Base-by-base conservation (phyloP, 2,888 invertebrate genomes). In the Amorpha juglandis region DNA sequence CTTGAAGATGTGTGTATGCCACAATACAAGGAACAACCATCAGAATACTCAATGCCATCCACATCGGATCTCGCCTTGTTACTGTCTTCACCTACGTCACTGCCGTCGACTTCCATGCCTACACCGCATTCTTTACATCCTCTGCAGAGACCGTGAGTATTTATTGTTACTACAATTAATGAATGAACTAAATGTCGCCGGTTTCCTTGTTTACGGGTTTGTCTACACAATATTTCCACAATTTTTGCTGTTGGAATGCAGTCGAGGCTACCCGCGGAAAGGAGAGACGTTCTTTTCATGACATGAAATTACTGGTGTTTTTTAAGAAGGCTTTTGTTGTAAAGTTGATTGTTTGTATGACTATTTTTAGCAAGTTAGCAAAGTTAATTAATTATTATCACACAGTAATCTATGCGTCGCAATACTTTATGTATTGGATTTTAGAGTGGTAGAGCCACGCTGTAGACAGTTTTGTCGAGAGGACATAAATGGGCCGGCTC, bases 151-250 rank as follows among this genome's bases (percentile, higher is more conserved):
- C 38, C 38, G 58, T 58, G 19, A 58, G 58, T 58, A 58, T 16
- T 16, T 16, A 16, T 42, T 58, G 19, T 42, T 42, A 38, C 33
- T 42, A 6, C 19, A 42, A 16, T 12, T 4, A n/a, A 6, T 12
- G 7, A 58, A 16, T 42, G 19, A 42, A 38, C 58, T 38, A 42
- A 12, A 16, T 67, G 64, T 63, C 77, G 72, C 78, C 73, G 35
- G 68, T 75, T 19, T 64, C 71, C 50, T 68, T 67, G 38, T 27
- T 67, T 38, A 53, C 72, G 42, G 67, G 12, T 19, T 58, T 58
- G 58, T 58, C 42, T 58, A 58, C 58, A 42, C 19, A 12, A 42
- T 58, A 42, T 42, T 42, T 42, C 19, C 38, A 58, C 19, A 38
- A 19, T 19, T 11, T 12, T 38, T 58, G 8, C 6, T 35, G 8